Evolutionary conservation across 2,113 vertebrate genomes (phyloP).

Genomic region (Sander vitreus): DNA sequence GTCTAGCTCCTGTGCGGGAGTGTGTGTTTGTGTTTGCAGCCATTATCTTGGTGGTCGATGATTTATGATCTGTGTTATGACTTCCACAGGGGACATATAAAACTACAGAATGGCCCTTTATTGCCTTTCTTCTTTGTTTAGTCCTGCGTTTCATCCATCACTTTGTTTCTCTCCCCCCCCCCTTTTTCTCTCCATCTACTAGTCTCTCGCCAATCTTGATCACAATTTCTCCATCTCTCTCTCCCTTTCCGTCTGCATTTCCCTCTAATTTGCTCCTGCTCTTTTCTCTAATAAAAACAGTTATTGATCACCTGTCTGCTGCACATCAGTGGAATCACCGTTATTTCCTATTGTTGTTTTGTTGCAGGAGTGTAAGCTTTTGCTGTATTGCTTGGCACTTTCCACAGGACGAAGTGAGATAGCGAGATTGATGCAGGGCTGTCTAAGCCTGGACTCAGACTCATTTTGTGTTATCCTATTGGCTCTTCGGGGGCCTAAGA

Average conservation of each 20-base stretch:
- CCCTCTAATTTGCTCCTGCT: slow-evolving; percentile 51
- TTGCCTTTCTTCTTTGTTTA: slow-evolving; percentile 78
- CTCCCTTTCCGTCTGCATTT: slow-evolving; percentile 15
- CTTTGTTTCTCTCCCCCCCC: slow-evolving; percentile 34
- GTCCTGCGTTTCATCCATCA: slow-evolving; percentile 71
- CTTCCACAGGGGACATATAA: slow-evolving; percentile 75
- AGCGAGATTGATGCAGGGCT: slow-evolving; percentile 35
- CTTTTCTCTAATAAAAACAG: slow-evolving; percentile 66
- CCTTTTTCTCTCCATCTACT: slow-evolving; percentile 4
- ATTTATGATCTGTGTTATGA: slow-evolving; percentile 76
- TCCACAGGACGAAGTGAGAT: slow-evolving; percentile 42
- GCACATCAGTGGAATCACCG: slow-evolving; percentile 57
- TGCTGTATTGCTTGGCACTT: slow-evolving; percentile 23
- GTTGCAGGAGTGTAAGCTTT: slow-evolving; percentile 32
- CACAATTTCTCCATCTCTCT: slow-evolving; percentile 14
- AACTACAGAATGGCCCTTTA: slow-evolving; percentile 79
- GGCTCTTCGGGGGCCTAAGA: slow-evolving; percentile 7
- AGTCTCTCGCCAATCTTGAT: slow-evolving; percentile 28
- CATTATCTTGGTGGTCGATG: slow-evolving; percentile 69
- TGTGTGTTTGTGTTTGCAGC: slow-evolving; percentile 51
- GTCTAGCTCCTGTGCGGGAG: background rate
- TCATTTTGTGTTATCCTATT: slow-evolving; percentile 50
- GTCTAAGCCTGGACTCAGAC: slow-evolving; percentile 41
- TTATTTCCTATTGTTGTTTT: slow-evolving; percentile 51
- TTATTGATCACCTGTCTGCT: slow-evolving; percentile 72